Evolutionary conservation across 2,797 vertebrate genomes (phyloP), one percentile per base, ranked within the genome.

Genomic region (Diglossa cyanea): DNA sequence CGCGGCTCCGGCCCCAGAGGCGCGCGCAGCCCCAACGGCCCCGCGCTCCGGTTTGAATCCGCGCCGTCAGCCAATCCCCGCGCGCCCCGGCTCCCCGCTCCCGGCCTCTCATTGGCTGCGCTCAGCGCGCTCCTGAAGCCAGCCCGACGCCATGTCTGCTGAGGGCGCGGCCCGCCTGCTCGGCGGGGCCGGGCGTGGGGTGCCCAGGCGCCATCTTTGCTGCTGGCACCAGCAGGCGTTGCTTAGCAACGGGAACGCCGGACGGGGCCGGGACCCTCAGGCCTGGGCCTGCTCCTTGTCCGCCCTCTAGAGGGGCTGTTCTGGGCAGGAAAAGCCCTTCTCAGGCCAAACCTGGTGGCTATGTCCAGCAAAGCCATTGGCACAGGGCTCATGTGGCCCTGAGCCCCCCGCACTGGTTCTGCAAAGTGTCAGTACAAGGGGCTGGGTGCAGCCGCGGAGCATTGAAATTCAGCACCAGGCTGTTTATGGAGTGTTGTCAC

Each of bases 31-130:
- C 25, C 23, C 37, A 94, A 85, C 95, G 14, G 88, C 82, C 93
- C 86, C 89, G 94, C 97, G 72, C 51, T 86, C 57, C 2, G 78
- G 96, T 98, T 98, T 97, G 97, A 98, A 98, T 97, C 94, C 53
- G 18, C 0, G 13, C 47, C 26, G 17, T 21, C 73, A n/a, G 48
- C 97, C 97, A 98, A 97, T 97, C 96, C 33, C 83, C 72, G 90
- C 28, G 11, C 2, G 12, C 17, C 13, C 9, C 17, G 14, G 24
- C 86, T 16, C 77, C 31, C 23, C 30, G 5, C 57, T 18, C 20
- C 48, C n/a, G 11, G 20, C 3, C 20, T 13, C 28, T 58, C 48
- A 94, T 79, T 91, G 95, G 96, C 70, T 80, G 31, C 2, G 4
- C 26, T 16, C n/a, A 0, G 25, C 0, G 11, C 2, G 12, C 3